Conservation (phyloP, 2,888 invertebrate genomes). For the Melanchra persicariae region DNA sequence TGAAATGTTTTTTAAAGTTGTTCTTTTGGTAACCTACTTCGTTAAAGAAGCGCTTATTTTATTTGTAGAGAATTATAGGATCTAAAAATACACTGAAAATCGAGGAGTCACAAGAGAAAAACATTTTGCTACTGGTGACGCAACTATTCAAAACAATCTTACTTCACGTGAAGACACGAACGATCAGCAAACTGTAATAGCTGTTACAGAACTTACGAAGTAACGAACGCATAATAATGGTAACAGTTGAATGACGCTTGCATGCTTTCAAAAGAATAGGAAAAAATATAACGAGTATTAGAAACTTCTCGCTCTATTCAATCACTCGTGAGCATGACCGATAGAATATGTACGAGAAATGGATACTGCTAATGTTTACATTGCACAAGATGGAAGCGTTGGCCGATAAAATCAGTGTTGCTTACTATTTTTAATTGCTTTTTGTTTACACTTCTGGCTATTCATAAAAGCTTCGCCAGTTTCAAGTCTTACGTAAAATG, state of each 20-base stretch:
- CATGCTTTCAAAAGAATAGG: slow-evolving; percentile 48
- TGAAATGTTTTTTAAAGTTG: neutral
- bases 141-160: slow-evolving; percentile 45
- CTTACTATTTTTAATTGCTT: slow-evolving; percentile 50
- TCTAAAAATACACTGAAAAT: slow-evolving; percentile 7
- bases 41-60: neutral
- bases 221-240: slow-evolving; percentile 53
- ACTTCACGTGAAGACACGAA: slow-evolving; percentile 39
- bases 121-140: slow-evolving; percentile 29
- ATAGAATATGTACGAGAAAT: slow-evolving; percentile 52
- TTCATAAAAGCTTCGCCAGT: slow-evolving; percentile 36
- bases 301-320: slow-evolving; percentile 64
- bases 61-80: neutral
- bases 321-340: slow-evolving; percentile 65
- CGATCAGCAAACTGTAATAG: slow-evolving; percentile 50
- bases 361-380: slow-evolving; percentile 53
- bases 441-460: slow-evolving; percentile 48
- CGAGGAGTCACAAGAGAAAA: neutral
- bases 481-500: slow-evolving; percentile 25
- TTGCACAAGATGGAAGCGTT: slow-evolving; percentile 57
- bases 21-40: neutral
- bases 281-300: slow-evolving; percentile 52
- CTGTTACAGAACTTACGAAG: slow-evolving; percentile 52
- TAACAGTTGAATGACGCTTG: slow-evolving; percentile 59
- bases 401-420: slow-evolving; percentile 38